Evolutionary conservation across 2,888 invertebrate species (phyloP).

Genomic region (Leptura quadrifasciata): DNA sequence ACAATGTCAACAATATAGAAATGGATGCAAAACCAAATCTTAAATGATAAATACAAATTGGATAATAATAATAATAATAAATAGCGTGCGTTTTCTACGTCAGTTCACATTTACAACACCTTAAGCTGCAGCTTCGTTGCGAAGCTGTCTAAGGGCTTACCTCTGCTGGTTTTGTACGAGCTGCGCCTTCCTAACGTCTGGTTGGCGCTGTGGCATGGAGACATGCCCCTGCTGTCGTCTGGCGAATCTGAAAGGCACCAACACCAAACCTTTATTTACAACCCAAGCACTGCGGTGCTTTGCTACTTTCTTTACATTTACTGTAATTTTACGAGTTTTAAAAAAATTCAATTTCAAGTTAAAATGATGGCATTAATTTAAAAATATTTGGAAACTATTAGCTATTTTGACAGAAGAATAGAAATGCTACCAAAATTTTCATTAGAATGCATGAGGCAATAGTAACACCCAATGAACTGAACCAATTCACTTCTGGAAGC

Average conservation of each 20-base stretch:
- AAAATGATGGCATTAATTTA: too few species aligned
- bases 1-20: conserved; percentile 48
- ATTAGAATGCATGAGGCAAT: too few species aligned
- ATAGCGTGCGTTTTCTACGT: conserved; percentile 53
- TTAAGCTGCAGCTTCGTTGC: conserved; percentile 24
- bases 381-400: too few species aligned
- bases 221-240: conserved; percentile 85
- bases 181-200: conserved; percentile 86
- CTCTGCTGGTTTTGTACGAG: conserved; percentile 92
- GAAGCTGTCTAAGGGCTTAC: conserved; percentile 75
- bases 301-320: conserved; percentile 8
- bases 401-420: background rate
- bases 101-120: conserved; percentile 54
- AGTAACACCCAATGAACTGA: too few species aligned
- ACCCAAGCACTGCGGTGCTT: conserved; percentile 41
- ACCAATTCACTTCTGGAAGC: too few species aligned
- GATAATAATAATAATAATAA: conserved; percentile 30
- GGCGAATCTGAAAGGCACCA: conserved; percentile 78
- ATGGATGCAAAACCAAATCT: conserved; percentile 53
- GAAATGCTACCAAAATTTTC: too few species aligned
- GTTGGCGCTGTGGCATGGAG: conserved; percentile 80
- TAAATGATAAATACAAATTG: conserved; percentile 46
- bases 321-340: conserved; percentile 24
- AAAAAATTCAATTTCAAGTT: too few species aligned
- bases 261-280: conserved; percentile 55